These are phyloP conservation scores for Dicentrarchus labrax DNA, from an alignment of 2,113 vertebrate species.

Conservation along the genomic window DNA sequence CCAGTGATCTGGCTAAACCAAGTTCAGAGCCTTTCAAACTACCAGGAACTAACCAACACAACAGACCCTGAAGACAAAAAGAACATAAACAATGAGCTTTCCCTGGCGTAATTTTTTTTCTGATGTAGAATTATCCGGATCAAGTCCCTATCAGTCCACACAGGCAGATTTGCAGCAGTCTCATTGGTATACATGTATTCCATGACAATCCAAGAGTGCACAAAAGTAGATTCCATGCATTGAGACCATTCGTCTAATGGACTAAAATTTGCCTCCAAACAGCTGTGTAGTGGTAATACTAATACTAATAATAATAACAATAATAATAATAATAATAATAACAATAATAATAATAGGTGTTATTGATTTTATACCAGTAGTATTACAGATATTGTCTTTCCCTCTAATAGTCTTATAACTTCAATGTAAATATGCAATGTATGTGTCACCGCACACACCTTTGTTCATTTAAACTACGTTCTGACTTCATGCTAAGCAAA, in stretches of 20 bases:
- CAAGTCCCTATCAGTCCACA: slow-evolving; percentile 69
- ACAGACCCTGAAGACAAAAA: slow-evolving; percentile 45
- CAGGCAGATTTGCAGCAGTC: slow-evolving; percentile 66
- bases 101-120: slow-evolving; percentile 48
- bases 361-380: not conserved
- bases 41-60: slow-evolving; percentile 44
- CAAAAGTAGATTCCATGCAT: slow-evolving; percentile 36
- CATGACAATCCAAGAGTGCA: slow-evolving; percentile 31
- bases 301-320: not conserved
- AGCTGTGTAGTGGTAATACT: not conserved
- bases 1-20: slow-evolving; percentile 30
- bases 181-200: slow-evolving; percentile 48
- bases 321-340: too few relatives aligned
- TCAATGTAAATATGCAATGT: not conserved
- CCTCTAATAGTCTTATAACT: not conserved
- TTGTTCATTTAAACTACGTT: not conserved
- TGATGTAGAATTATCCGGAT: slow-evolving; percentile 70
- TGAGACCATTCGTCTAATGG: slow-evolving; percentile 20
- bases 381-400: not conserved
- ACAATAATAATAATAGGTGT: not conserved
- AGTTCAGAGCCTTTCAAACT: slow-evolving; percentile 38
- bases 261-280: slow-evolving; percentile 25
- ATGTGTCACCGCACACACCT: slow-evolving; percentile 1
- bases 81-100: slow-evolving; percentile 46
- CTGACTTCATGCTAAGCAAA: not conserved